Conservation (phyloP, 1,140 invertebrate species). For the Diabrotica undecimpunctata region DNA sequence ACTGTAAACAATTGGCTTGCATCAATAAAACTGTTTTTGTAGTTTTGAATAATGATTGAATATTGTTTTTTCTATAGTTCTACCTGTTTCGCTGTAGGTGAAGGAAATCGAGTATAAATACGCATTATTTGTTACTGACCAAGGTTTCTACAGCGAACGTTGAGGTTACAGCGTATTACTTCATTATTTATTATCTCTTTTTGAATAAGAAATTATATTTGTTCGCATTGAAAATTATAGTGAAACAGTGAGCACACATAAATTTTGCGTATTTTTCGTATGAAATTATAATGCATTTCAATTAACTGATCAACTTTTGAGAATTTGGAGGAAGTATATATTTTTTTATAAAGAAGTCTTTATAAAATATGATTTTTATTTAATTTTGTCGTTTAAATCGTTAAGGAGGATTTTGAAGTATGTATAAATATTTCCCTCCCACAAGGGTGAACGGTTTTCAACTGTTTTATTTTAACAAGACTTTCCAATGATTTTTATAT, state of each 20-base stretch:
- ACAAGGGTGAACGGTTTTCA: no score
- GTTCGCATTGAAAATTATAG: not conserved
- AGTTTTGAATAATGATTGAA: no score
- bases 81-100: not conserved
- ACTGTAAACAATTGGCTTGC: conserved; percentile 12
- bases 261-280: not conserved
- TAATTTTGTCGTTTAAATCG: no score
- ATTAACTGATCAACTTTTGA: not conserved
- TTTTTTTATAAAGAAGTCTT: no score
- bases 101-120: not conserved
- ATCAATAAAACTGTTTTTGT: conserved; percentile 14
- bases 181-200: not conserved
- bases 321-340: no score
- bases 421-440: no score
- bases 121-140: not conserved
- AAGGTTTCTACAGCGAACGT: not conserved
- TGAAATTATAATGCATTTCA: conserved; percentile 6
- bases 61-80: no score
- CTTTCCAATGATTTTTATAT: no score
- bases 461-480: no score
- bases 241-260: not conserved
- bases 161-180: not conserved
- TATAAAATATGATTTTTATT: no score
- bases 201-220: not conserved
- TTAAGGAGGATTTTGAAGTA: no score